Evolutionary conservation across 2,113 vertebrate genomes (phyloP).

Genomic region (Colistium nudipinnis): DNA sequence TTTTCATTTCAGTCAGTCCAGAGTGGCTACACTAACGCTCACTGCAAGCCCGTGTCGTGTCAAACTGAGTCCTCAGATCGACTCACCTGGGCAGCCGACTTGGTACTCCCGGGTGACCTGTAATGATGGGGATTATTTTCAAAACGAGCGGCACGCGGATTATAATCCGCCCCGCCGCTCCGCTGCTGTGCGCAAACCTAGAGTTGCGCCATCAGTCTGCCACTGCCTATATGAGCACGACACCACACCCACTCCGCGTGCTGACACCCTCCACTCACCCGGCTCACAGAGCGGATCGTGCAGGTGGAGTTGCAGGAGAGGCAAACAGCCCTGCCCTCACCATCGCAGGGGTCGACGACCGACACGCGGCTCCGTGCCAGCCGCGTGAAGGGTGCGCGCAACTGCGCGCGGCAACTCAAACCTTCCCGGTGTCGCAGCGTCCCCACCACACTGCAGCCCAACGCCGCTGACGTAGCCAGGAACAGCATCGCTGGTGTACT

Average conservation of each 20-base stretch:
- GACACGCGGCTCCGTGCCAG: no score
- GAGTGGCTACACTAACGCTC: neutral
- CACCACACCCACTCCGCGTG: constrained; percentile 32
- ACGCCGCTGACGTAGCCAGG: constrained; percentile 39
- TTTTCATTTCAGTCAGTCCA: neutral
- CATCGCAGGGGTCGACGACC: no score
- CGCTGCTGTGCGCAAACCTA: constrained; percentile 62
- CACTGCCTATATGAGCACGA: constrained; percentile 42
- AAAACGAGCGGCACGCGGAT: constrained; percentile 49
- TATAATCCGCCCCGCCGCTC: constrained; percentile 44
- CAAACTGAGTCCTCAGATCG: neutral
- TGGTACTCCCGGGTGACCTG: neutral
- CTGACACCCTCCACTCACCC: constrained; percentile 52
- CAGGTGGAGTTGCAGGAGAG: no score
- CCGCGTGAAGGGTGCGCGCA: no score
- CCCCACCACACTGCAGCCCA: constrained; percentile 29
- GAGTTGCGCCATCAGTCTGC: constrained; percentile 68
- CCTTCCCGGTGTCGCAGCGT: constrained; percentile 53
- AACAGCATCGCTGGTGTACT: neutral
- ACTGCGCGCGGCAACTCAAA: constrained; percentile 42
- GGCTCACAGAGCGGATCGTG: no score
- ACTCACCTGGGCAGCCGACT: constrained; percentile 67
- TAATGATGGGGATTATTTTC: constrained; percentile 12
- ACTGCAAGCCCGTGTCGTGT: neutral
- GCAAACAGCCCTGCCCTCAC: no score